phyloP scores from a whole-genome alignment of 2,888 invertebrate species.

The Caenorhabditis sp. region DNA sequence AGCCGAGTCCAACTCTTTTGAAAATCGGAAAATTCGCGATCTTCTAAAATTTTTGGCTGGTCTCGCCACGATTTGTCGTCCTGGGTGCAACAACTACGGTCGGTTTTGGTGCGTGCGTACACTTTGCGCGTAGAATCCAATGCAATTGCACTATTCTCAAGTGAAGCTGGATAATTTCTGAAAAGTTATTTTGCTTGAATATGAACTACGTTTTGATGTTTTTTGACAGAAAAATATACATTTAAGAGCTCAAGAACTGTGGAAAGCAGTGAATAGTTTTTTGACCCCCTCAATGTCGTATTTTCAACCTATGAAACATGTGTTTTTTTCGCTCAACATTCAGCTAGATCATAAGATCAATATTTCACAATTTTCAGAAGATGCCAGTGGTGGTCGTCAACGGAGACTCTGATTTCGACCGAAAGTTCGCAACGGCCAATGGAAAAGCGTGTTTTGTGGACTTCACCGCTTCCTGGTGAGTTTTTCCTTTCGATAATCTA shows the following conservation, averaged over 20 bases:
- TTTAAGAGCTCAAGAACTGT: too few relatives aligned
- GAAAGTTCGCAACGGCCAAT: constrained; percentile 43
- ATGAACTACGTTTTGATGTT: background rate
- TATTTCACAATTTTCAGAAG: constrained; percentile 19
- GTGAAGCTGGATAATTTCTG: background rate
- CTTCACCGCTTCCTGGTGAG: constrained; percentile 61
- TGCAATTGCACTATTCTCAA: constrained; percentile 1
- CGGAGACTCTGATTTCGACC: constrained; percentile 52
- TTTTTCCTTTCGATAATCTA: background rate
- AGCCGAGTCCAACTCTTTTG: constrained; percentile 31
- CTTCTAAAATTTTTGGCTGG: constrained; percentile 17
- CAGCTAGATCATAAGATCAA: too few relatives aligned
- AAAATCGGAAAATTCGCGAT: constrained; percentile 65
- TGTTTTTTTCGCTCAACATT: too few relatives aligned
- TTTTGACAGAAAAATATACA: too few relatives aligned
- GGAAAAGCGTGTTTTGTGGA: constrained; percentile 56
- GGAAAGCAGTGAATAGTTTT: too few relatives aligned
- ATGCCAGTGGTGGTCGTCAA: constrained; percentile 53
- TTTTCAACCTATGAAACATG: too few relatives aligned
- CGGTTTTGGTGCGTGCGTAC: background rate
- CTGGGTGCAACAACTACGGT: background rate
- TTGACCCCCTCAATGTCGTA: too few relatives aligned
- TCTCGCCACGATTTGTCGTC: constrained; percentile 47
- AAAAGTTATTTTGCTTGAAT: background rate
- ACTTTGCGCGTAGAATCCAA: constrained; percentile 30